Conservation (phyloP, 2,113 vertebrate species). For the Gadus macrocephalus region DNA sequence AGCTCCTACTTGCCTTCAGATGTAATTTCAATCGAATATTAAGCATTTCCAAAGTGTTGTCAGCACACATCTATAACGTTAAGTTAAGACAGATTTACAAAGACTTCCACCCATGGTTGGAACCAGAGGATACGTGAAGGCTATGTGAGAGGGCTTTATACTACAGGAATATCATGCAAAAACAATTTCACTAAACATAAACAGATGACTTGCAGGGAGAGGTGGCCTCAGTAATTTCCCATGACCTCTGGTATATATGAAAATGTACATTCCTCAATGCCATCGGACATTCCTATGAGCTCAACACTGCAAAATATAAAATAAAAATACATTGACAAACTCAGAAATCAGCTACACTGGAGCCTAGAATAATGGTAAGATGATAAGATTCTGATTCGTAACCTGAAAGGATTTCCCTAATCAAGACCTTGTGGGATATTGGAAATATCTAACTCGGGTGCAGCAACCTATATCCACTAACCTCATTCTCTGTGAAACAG, state of each 20-base stretch:
- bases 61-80: neutral
- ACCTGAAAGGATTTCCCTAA: too few relatives aligned
- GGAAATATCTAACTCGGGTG: too few relatives aligned
- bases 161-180: constrained; percentile 5
- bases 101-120: neutral
- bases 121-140: neutral
- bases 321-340: constrained; percentile 19
- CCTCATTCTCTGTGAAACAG: too few relatives aligned
- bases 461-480: too few relatives aligned
- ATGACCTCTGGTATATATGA: constrained; percentile 47
- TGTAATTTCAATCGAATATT: constrained; percentile 5
- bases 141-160: neutral
- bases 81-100: neutral
- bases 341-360: constrained; percentile 30
- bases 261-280: constrained; percentile 43
- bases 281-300: constrained; percentile 43
- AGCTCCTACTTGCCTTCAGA: neutral
- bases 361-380: constrained; percentile 36
- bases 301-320: constrained; percentile 35
- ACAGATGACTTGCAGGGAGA: constrained; percentile 35
- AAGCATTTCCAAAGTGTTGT: neutral
- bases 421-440: too few relatives aligned
- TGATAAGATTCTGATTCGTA: too few relatives aligned
- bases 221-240: constrained; percentile 47
- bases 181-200: constrained; percentile 8